Conservation (phyloP, 30 jellyfish, hydroid and myxozoan species). For the Catostylus mosaicus region DNA sequence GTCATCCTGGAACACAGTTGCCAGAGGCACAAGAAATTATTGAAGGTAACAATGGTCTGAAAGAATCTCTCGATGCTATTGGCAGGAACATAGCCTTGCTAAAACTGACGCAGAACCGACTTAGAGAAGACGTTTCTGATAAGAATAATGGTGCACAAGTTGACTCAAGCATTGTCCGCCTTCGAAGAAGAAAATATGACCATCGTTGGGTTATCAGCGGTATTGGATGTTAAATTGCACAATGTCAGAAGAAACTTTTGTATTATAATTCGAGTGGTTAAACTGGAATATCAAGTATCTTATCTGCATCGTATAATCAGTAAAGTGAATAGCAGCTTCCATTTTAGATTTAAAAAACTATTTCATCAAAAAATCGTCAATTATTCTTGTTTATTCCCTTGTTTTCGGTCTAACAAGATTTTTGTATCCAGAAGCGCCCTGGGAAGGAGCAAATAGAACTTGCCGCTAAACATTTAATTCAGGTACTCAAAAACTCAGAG, state of each 20-base stretch:
- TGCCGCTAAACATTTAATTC: too few relatives aligned
- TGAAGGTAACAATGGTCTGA: constrained; percentile 81
- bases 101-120: constrained; percentile 74
- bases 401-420: too few relatives aligned
- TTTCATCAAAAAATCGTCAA: too few relatives aligned
- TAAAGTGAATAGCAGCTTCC: background rate
- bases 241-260: background rate
- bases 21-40: constrained; percentile 93
- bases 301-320: background rate
- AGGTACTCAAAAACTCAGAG: too few relatives aligned
- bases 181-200: constrained; percentile 85
- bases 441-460: too few relatives aligned
- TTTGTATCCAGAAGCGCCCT: too few relatives aligned
- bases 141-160: constrained; percentile 74
- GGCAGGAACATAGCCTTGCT: constrained; percentile 87
- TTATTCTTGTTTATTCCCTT: too few relatives aligned
- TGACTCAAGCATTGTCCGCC: constrained; percentile 93
- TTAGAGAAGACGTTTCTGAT: constrained; percentile 81
- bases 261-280: background rate
- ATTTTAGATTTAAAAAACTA: too few relatives aligned
- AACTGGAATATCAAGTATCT: background rate
- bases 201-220: constrained; percentile 97
- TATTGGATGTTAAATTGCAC: constrained; percentile 49
- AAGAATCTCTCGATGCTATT: constrained; percentile 88
- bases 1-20: constrained; percentile 93